phyloP scores from a whole-genome alignment of 1,140 invertebrate species.

The Tetramorium parvispinum region DNA sequence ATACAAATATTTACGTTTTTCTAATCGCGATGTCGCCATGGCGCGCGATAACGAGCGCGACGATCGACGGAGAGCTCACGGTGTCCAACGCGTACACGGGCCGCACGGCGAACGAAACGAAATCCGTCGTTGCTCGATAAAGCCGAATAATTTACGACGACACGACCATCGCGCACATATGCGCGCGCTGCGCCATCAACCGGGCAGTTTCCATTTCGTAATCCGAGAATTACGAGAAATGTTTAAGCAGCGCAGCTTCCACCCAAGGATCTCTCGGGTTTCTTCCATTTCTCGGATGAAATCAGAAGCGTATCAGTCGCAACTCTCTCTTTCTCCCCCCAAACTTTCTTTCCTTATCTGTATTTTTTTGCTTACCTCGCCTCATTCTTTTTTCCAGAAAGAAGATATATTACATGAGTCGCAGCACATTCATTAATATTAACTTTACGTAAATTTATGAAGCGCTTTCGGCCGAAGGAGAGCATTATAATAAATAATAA shows the following conservation, averaged over 20 bases:
- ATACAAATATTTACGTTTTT: constrained; percentile 63
- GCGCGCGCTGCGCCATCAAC: not conserved
- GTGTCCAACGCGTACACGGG: not conserved
- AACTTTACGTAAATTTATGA: constrained; percentile 7
- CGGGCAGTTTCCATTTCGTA: constrained; percentile 23
- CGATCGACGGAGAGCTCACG: not conserved
- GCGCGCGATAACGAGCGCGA: constrained; percentile 41
- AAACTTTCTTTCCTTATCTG: not conserved
- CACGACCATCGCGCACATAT: not conserved
- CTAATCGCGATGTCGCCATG: constrained; percentile 44
- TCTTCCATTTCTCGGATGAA: constrained; percentile 26
- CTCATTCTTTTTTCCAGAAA: not conserved
- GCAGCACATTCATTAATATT: constrained; percentile 11
- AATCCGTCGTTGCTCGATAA: constrained; percentile 49
- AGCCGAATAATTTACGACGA: constrained; percentile 45
- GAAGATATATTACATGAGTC: constrained; percentile 4
- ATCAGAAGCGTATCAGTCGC: constrained; percentile 1
- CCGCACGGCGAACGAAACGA: constrained; percentile 15
- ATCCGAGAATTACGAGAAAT: constrained; percentile 27
- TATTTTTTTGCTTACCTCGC: not conserved
- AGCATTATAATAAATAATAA: constrained; percentile 4
- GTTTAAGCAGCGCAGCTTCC: not conserved
- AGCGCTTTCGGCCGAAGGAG: not conserved
- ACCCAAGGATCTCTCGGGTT: not conserved
- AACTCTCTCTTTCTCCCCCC: not conserved